phyloP scores from a whole-genome alignment of 2,797 vertebrate genomes.

The Vireo griseus region DNA sequence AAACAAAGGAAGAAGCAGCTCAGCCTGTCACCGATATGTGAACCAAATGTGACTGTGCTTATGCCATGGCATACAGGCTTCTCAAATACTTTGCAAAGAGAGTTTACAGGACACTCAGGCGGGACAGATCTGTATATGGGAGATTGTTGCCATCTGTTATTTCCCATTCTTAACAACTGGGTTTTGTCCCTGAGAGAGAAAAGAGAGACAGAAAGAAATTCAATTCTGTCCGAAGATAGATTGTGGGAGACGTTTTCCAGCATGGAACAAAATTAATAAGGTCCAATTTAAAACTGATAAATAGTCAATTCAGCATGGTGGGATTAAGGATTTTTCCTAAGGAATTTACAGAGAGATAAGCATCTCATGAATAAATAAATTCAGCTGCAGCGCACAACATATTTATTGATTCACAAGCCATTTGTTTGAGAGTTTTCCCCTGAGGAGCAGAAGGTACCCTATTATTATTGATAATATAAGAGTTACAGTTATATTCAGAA shows the following conservation, averaged over 20 bases:
- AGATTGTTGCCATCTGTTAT: slow-evolving; percentile 47
- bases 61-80: neutral
- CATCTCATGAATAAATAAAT: slow-evolving; percentile 80
- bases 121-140: neutral
- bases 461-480: slow-evolving; percentile 74
- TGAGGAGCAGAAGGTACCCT: slow-evolving; percentile 65
- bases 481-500: slow-evolving; percentile 69
- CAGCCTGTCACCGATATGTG: slow-evolving; percentile 42
- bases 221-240: neutral
- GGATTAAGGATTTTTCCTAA: slow-evolving; percentile 72
- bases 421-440: slow-evolving; percentile 74
- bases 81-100: neutral
- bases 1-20: slow-evolving; percentile 63
- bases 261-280: slow-evolving; percentile 69
- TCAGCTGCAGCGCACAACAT: slow-evolving; percentile 52
- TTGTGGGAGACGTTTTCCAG: slow-evolving; percentile 22
- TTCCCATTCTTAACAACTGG: slow-evolving; percentile 39
- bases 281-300: slow-evolving; percentile 76
- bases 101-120: neutral
- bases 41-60: slow-evolving; percentile 37
- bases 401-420: slow-evolving; percentile 77
- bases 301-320: slow-evolving; percentile 69
- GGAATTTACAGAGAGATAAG: slow-evolving; percentile 73
- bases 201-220: slow-evolving; percentile 29
- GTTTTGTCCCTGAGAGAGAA: slow-evolving; percentile 17